These are phyloP conservation scores for Gasterosteus aculeatus DNA, from an alignment of 2,113 vertebrate genomes.

Conservation along the genomic window DNA sequence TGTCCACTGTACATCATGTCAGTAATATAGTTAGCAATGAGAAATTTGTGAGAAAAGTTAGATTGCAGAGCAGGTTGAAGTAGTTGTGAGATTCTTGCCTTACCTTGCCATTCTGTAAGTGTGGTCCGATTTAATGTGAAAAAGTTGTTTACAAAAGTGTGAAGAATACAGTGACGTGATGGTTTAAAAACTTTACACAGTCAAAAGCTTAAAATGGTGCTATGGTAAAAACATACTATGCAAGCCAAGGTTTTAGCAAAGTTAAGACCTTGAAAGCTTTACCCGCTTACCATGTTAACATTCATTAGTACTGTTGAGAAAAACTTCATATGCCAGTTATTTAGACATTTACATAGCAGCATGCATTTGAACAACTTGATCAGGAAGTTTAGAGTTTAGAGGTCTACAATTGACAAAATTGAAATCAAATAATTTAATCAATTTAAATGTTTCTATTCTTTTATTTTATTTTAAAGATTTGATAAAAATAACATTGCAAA, in stretches of 20 bases:
- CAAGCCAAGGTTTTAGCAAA: neutral
- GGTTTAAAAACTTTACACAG: constrained; percentile 75
- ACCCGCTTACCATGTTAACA: constrained; percentile 13
- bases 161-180: constrained; percentile 82
- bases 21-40: constrained; percentile 65
- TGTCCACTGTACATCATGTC: constrained; percentile 63
- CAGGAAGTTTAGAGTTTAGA: neutral
- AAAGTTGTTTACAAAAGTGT: constrained; percentile 85
- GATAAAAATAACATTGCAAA: neutral
- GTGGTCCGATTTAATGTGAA: constrained; percentile 86
- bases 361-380: constrained; percentile 33
- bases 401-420: constrained; percentile 20
- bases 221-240: constrained; percentile 72
- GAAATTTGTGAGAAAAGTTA: constrained; percentile 61
- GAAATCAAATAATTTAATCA: neutral
- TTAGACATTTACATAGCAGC: neutral
- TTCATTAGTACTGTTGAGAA: neutral
- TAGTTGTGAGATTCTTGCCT: constrained; percentile 81
- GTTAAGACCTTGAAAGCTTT: neutral
- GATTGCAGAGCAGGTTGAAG: constrained; percentile 74
- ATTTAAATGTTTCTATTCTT: neutral
- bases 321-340: neutral
- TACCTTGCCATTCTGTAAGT: constrained; percentile 87
- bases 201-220: constrained; percentile 76
- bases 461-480: too few species aligned